Conservation (phyloP, 2,113 vertebrate genomes). For the Telmatochromis sp. region DNA sequence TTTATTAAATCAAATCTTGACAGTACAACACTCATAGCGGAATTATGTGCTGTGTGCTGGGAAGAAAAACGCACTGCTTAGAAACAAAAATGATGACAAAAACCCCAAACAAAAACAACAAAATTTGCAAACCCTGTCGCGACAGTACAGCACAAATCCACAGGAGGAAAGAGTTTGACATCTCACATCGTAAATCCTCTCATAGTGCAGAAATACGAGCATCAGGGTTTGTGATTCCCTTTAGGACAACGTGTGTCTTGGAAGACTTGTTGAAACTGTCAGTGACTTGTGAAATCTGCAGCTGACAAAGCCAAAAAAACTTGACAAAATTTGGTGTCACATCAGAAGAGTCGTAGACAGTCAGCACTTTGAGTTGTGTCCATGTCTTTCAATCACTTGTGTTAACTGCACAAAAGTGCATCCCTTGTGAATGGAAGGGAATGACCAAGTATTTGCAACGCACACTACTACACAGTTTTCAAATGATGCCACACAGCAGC, state of each 20-base stretch:
- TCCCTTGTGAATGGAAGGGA: neutral
- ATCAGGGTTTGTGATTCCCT: neutral
- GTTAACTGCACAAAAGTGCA: neutral
- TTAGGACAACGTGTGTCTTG: neutral
- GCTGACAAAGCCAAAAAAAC: neutral
- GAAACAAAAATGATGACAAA: neutral
- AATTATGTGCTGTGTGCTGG: neutral
- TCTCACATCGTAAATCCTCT: neutral
- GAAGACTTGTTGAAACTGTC: neutral
- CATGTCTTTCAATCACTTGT: neutral
- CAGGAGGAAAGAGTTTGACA: neutral
- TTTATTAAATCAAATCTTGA: neutral
- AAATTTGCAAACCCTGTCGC: neutral
- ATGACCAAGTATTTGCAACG: neutral
- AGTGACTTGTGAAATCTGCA: neutral
- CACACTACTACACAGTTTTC: neutral
- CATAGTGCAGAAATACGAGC: neutral
- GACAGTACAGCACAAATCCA: neutral
- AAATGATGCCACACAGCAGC: neutral
- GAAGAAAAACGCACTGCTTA: neutral
- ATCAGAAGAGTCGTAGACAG: neutral
- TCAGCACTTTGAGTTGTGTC: neutral
- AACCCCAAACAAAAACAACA: neutral
- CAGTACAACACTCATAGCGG: neutral
- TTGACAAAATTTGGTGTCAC: neutral